phyloP scores from a whole-genome alignment of 2,113 vertebrate genomes.

The Leptobrachium leishanense region DNA sequence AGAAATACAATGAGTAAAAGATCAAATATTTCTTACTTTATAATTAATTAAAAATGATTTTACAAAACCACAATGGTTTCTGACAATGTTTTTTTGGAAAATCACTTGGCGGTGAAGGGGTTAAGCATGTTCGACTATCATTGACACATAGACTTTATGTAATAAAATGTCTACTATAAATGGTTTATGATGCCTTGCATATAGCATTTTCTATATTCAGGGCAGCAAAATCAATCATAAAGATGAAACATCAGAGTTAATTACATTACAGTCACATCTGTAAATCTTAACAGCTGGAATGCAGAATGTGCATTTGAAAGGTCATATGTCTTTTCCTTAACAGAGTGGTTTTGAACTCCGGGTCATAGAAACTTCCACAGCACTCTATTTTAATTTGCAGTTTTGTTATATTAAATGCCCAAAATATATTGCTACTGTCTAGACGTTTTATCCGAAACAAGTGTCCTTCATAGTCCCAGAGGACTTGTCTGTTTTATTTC shows the following conservation, averaged over 20 bases:
- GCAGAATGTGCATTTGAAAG: conserved; percentile 59
- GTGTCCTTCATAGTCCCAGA: conserved; percentile 82
- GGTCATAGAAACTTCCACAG: conserved; percentile 73
- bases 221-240: conserved; percentile 5
- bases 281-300: conserved; percentile 60
- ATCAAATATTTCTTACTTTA: too few species aligned
- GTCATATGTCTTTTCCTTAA: conserved; percentile 55
- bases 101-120: too few species aligned
- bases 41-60: too few species aligned
- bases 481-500: conserved; percentile 91
- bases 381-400: conserved; percentile 78
- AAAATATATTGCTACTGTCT: conserved; percentile 84
- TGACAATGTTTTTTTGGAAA: too few species aligned
- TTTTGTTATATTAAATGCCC: conserved; percentile 79
- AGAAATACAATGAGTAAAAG: too few species aligned
- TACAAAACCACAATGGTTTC: too few species aligned
- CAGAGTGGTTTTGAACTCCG: conserved; percentile 69
- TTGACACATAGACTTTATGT: too few species aligned
- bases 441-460: conserved; percentile 85
- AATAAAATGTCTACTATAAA: too few species aligned
- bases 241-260: not conserved
- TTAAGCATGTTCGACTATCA: too few species aligned
- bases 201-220: not conserved
- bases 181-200: not conserved
- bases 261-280: not conserved